Evolutionary conservation across 2,797 vertebrate species (phyloP).

Genomic region (Morus bassanus): DNA sequence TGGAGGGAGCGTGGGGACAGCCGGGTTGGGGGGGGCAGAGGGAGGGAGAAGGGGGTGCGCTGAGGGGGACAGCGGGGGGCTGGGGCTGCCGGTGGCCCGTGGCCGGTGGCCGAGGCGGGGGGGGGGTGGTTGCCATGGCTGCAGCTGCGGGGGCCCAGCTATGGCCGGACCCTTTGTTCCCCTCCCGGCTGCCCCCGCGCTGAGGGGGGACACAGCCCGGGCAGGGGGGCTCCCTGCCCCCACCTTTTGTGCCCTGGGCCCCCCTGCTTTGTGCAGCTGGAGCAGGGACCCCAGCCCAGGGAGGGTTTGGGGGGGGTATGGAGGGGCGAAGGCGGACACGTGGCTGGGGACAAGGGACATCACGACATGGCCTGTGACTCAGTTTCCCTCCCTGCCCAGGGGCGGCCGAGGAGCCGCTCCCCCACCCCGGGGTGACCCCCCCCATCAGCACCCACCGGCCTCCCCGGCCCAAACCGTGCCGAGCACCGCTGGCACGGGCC

Average conservation of each 20-base stretch:
- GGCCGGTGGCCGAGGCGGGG: background rate
- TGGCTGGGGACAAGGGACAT: background rate
- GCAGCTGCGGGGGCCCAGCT: background rate
- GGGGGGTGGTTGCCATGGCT: background rate
- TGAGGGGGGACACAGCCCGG: background rate
- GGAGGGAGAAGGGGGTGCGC: background rate
- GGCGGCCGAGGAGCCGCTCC: background rate
- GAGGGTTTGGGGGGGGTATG: background rate
- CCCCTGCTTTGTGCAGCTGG: background rate
- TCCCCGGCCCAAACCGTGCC: background rate
- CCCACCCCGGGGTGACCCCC: background rate
- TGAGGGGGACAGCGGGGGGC: background rate
- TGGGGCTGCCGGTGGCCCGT: background rate
- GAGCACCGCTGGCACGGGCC: too few species aligned
- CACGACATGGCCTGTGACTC: background rate
- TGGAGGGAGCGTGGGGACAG: background rate
- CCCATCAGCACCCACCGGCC: background rate
- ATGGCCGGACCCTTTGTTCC: constrained; percentile 20
- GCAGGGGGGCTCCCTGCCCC: background rate
- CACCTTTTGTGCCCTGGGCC: background rate
- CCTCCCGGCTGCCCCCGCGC: background rate
- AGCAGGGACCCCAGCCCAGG: background rate
- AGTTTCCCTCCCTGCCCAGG: background rate
- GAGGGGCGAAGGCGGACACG: background rate
- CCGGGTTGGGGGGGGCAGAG: background rate